Evolutionary conservation across 2,113 vertebrate species (phyloP), one percentile per base, ranked within the genome.

Genomic region (Nothocercus nigrocapillus): DNA sequence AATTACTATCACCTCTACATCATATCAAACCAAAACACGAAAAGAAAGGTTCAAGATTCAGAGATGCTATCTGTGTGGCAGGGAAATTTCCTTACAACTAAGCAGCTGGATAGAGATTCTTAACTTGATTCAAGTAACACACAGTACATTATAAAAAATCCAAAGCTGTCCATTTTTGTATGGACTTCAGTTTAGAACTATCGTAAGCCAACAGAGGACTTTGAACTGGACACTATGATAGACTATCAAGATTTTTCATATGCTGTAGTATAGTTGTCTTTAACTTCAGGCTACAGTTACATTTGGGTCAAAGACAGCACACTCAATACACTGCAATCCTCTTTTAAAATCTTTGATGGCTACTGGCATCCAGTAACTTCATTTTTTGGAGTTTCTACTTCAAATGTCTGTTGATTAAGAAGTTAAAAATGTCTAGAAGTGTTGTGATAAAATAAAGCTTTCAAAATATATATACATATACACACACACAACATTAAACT

Each of bases 371-470:
- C 47, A 18, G 40, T 72, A 79, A 90, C 79, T 67, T 92, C 76
- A 89, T 74, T 93, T 90, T 83, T 69, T 91, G 77, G 64, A 36
- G 51, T 90, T 97, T 90, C 66, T 76, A 92, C 49, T 89, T 85
- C 89, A 86, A 86, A 4, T 11, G 86, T 62, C 47, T 56, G 32
- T 40, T 94, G 61, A 12, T 30, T 4, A 34, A 74, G 66, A 80
- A 63, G 72, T 54, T 17, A 47, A 90, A 91, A 94, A 45, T 44
- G 88, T 11, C 56, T 58, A 56, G 22, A 73, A 14, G 17, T 8
- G 27, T 51, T 92, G 42, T 36, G 47, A 47, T 25, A 44, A 42
- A 72, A 24, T 20, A 63, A 42, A 82, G 66, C 28, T 80, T 77
- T 62, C 14, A 38, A 70, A 72, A 66, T 6, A 12, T 11, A 49